Conservation (phyloP, 2,888 invertebrate genomes). For the Drosophila setosimentum region DNA sequence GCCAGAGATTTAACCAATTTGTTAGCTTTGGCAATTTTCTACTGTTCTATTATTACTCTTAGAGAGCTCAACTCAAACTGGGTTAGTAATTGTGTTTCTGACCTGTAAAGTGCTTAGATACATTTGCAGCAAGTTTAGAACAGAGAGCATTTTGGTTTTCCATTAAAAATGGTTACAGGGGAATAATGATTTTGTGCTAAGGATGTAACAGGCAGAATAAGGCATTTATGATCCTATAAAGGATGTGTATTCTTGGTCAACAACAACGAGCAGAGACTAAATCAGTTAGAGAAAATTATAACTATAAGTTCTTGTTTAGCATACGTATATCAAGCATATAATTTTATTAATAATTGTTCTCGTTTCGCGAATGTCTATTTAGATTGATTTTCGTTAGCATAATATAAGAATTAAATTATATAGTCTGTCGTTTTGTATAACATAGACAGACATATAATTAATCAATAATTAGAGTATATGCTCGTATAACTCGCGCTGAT, state of each 20-base stretch:
- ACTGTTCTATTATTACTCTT: background rate
- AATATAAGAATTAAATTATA: background rate
- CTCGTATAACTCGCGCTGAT: background rate
- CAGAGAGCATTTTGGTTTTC: background rate
- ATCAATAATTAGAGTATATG: background rate
- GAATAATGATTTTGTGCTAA: background rate
- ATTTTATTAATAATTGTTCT: background rate
- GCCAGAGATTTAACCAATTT: constrained; percentile 18
- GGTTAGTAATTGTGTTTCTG: background rate
- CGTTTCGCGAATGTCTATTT: background rate
- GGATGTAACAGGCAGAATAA: background rate
- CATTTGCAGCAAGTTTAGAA: background rate
- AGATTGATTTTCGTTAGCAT: background rate
- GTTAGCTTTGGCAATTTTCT: background rate
- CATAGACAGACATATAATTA: background rate
- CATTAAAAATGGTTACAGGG: background rate
- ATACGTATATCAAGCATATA: background rate
- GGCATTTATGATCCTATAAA: background rate
- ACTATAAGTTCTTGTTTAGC: background rate
- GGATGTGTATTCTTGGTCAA: background rate
- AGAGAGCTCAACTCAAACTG: background rate
- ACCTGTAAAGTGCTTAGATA: background rate
- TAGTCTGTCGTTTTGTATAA: background rate
- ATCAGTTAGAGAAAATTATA: no score
- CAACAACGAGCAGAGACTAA: background rate